Conservation (phyloP, 2,888 invertebrate genomes). For the Criorhina ranunculi region DNA sequence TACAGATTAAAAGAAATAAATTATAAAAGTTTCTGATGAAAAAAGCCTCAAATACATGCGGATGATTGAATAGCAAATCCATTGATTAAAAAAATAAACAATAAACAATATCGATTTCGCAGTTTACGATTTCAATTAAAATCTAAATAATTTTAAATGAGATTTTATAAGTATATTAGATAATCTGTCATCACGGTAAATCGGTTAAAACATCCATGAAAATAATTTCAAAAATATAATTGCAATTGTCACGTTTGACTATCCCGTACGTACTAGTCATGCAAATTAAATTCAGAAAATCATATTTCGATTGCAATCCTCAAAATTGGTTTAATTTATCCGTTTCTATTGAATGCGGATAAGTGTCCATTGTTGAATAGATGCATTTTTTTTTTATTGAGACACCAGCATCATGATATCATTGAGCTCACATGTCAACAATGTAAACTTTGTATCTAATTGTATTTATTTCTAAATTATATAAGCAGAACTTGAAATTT, state of each 20-base stretch:
- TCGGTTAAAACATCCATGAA: background rate
- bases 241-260: background rate
- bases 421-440: conserved; percentile 31
- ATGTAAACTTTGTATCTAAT: background rate
- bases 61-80: too few relatives aligned
- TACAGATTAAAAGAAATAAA: too few relatives aligned
- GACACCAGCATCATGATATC: background rate
- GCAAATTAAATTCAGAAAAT: background rate
- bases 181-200: too few relatives aligned
- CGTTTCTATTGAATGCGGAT: background rate
- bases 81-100: too few relatives aligned
- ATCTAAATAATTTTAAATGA: too few relatives aligned
- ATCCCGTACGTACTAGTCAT: background rate
- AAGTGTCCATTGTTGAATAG: background rate
- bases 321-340: conserved; percentile 10
- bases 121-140: too few relatives aligned
- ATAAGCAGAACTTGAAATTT: background rate
- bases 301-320: conserved; percentile 3
- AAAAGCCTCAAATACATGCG: too few relatives aligned
- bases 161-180: too few relatives aligned
- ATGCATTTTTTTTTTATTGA: background rate
- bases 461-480: background rate
- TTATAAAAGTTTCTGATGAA: too few relatives aligned
- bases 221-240: background rate
- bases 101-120: too few relatives aligned